Percentiles rank a stretch among this genome's conserved stretches.
Conservation (phyloP, 2,113 vertebrate species). For the Anguilla japonica region DNA sequence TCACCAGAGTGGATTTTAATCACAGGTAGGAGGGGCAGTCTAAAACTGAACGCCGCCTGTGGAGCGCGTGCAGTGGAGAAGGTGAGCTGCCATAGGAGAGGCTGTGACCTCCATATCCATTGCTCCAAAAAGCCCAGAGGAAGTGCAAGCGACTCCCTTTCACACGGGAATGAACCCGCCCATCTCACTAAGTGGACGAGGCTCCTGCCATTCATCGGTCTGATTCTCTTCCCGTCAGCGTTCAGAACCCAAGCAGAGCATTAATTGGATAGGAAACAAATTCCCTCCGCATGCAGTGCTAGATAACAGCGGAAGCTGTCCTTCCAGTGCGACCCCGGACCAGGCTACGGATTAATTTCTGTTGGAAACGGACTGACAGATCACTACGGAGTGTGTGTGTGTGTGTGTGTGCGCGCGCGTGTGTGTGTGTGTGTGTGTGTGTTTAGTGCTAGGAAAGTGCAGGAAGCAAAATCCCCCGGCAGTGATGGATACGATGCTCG, state of each 20-base stretch:
- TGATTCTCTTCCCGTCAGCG: neutral
- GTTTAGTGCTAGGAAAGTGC: neutral
- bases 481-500: neutral
- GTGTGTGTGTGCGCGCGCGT: too few relatives aligned
- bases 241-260: neutral
- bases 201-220: neutral
- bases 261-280: neutral
- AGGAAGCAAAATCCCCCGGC: neutral
- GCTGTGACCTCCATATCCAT: neutral
- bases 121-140: neutral
- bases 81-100: neutral
- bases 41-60: too few relatives aligned
- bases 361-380: neutral
- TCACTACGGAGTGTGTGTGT: neutral
- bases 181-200: neutral
- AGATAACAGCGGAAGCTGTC: neutral
- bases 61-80: too few relatives aligned
- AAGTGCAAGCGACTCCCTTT: neutral
- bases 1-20: too few relatives aligned
- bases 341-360: neutral
- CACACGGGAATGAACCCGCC: neutral
- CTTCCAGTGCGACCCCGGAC: neutral
- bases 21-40: too few relatives aligned
- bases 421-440: too few relatives aligned
- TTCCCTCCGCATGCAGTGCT: neutral